Base-by-base conservation (phyloP, 2,113 vertebrate genomes). In the Phalacrocorax brasilianus region DNA sequence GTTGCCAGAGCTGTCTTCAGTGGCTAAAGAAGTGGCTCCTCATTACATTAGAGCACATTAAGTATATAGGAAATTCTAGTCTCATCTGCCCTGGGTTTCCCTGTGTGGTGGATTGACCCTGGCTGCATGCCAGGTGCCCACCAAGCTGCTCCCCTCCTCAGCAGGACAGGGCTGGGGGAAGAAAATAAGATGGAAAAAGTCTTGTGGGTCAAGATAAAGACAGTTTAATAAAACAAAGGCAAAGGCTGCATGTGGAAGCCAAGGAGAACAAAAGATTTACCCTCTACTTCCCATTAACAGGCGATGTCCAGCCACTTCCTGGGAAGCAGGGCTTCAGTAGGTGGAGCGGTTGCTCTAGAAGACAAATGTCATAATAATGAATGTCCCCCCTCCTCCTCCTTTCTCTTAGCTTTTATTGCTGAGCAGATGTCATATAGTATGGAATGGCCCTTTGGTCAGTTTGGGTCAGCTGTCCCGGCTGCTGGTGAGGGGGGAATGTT, bases 341-440 rank as follows among this genome's bases (percentile, higher is more conserved):
- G 0, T 0, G 1, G 24, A 53, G 30, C 1, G 0, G 8, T 78
- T 91, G 6, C 27, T 61, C 35, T 4, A 2, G 19, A 56, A 72
- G 19, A 47, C 32, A 85, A 84, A 61, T 1, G 0, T 27, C 4
- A 7, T 40, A n/a, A n/a, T 35, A 61, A 50, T 1, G 4, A 70
- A 59, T 70, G 14, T 3, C 12, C 22, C 7, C 17, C 28, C 6
- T 18, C 45, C 9, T 47, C 3, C 2, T 10, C 5, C 30, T 49
- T 79, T 38, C 23, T 28, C 33, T 52, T 23, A 47, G 9, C 8
- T 22, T 74, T 42, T 23, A 15, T 30, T 65, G 44, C 17, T 70
- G 18, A 70, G 13, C 30, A 82, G 56, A 9, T 1, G 0, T 45
- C 15, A 11, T 22, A 20, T 6, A 15, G 22, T 20, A 52, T 30